Evolutionary conservation across 1,140 invertebrate species (phyloP).

Genomic region (Aphis craccivora): DNA sequence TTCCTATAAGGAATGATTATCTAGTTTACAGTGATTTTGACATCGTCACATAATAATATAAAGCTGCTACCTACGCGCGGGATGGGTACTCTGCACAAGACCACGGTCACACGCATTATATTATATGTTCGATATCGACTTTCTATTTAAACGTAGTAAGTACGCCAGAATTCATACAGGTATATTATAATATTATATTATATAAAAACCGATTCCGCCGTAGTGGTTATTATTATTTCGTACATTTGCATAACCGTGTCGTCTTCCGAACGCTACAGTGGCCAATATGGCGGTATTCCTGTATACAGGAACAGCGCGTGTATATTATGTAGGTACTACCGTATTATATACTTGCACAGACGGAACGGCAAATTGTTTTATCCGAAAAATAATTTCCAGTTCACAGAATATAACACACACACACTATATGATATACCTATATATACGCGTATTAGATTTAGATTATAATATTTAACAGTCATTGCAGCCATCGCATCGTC

Average conservation of each 20-base stretch:
- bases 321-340: neutral
- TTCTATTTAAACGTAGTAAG: neutral
- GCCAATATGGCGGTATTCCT: neutral
- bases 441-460: neutral
- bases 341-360: neutral
- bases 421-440: neutral
- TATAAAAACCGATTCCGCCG: neutral
- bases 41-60: neutral
- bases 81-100: neutral
- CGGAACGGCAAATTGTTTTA: neutral
- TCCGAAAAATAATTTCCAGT: neutral
- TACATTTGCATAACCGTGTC: constrained; percentile 29
- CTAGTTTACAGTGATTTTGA: constrained; percentile 9
- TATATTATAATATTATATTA: neutral
- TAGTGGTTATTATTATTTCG: neutral
- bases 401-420: neutral
- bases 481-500: neutral
- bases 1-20: constrained; percentile 25
- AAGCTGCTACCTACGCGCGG: neutral
- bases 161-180: neutral
- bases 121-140: neutral
- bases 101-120: neutral
- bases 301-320: neutral
- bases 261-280: neutral
- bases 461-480: neutral